These are phyloP conservation scores for Oncorhynchus tshawytscha DNA, from an alignment of 2,113 vertebrate genomes.

Conservation along the genomic window DNA sequence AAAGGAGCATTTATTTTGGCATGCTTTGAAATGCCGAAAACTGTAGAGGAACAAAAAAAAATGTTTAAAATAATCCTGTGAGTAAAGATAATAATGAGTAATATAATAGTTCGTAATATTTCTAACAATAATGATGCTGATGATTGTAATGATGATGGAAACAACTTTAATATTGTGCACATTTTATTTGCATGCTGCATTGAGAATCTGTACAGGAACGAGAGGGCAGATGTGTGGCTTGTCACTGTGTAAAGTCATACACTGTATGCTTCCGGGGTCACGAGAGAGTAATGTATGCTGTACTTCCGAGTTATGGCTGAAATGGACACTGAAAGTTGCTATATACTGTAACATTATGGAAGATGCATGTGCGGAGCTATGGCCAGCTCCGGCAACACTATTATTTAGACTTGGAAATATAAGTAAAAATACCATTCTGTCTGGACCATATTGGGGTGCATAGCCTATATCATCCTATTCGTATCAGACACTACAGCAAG, in stretches of 20 bases:
- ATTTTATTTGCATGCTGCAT: conserved; percentile 79
- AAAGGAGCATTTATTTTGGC: conserved; percentile 71
- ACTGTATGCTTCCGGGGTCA: conserved; percentile 63
- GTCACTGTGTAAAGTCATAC: conserved; percentile 65
- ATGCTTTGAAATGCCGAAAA: conserved; percentile 82
- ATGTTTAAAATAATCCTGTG: conserved; percentile 68
- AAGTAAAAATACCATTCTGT: conserved; percentile 17
- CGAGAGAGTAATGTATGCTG: conserved; percentile 39
- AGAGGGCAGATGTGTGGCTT: conserved; percentile 58
- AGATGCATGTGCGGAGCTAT: conserved; percentile 33
- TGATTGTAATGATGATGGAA: conserved; percentile 28
- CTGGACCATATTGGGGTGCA: conserved; percentile 2
- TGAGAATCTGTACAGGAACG: conserved; percentile 46
- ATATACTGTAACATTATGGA: conserved; percentile 47
- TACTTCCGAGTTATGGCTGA: conserved; percentile 56
- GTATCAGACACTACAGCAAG: conserved; percentile 57
- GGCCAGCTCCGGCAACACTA: not conserved
- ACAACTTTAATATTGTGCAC: conserved; percentile 60
- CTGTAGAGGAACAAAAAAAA: conserved; percentile 68
- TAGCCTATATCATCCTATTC: conserved; percentile 30
- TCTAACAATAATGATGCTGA: conserved; percentile 28
- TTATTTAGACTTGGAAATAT: not conserved
- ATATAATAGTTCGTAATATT: conserved; percentile 47
- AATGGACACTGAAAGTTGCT: conserved; percentile 45
- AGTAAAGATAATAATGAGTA: conserved; percentile 59